Base-by-base conservation (phyloP, 2,797 vertebrate species). In the Ctenopoma kingsleyae region DNA sequence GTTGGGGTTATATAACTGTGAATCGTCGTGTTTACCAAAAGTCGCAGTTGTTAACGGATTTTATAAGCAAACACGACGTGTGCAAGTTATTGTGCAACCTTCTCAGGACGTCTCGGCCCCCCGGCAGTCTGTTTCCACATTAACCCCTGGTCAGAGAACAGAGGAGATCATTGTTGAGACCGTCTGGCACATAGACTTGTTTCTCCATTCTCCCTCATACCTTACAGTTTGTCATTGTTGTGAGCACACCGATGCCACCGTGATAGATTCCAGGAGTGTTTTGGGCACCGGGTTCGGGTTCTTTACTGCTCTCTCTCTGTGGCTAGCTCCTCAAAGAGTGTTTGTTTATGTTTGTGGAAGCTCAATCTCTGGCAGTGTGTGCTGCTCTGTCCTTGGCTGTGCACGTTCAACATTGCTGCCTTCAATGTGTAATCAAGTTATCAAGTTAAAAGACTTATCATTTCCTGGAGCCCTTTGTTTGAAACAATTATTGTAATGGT, bases 1-100 rank as follows among this genome's bases (percentile, higher is more conserved):
- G 58, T 59, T 79, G 67, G 61, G 71, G 54, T 93, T 93, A 82
- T 56, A 71, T 67, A 93, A 93, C 76, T 9, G 11, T 7, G 53
- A 30, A 41, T 59, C 27, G 35, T 16, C 20, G 20, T 87, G 82
- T 92, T 90, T 89, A 90, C 84, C 71, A 78, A 74, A 72, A 78
- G 40, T 19, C 30, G 54, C 36, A 58, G 75, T 68, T 81, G 35
- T 76, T 84, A 56, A 60, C 2, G 3, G 38, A 36, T 85, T 89
- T 83, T 73, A 82, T 48, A 81, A 91, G 78, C 54, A 54, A 22
- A 48, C 16, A 51, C 0, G 4, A 40, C 16, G 6, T 54, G 38
- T 74, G 69, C 74, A 74, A 30, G 65, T 83, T 74, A 41, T 87
- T 90, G 75, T 79, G 78, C 59, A 87, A 90, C 78, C 32, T 63